Percentiles rank a stretch among this genome's conserved stretches.
Conservation (phyloP, 2,797 vertebrate species). For the Eptatretus atami region DNA sequence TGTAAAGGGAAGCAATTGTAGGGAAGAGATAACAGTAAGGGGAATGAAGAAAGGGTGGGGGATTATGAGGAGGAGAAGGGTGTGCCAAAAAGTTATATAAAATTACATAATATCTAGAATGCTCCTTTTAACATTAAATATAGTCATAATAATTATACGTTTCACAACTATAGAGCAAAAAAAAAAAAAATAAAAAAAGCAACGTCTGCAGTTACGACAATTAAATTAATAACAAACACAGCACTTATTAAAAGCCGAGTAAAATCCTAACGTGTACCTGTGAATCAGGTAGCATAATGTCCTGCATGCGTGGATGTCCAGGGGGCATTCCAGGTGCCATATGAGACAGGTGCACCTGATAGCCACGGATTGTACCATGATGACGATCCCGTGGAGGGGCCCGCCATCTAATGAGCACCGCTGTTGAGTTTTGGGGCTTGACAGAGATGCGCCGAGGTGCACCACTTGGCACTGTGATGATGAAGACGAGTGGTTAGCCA, state of each 20-base stretch:
- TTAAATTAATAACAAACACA: no score
- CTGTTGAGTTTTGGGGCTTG: slow-evolving; percentile 96
- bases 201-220: no score
- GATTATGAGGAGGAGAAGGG: background rate
- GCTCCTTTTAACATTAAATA: no score
- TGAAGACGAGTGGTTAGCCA: no score
- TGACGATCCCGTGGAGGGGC: slow-evolving; percentile 89
- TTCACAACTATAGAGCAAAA: no score
- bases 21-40: background rate
- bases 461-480: slow-evolving; percentile 95
- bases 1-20: background rate
- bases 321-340: slow-evolving; percentile 85
- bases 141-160: no score
- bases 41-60: background rate
- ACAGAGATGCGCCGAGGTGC: slow-evolving; percentile 99
- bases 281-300: slow-evolving; percentile 82
- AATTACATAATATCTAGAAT: background rate
- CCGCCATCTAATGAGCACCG: slow-evolving; percentile 96
- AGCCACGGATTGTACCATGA: slow-evolving; percentile 92
- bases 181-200: no score
- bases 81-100: background rate
- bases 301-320: slow-evolving; percentile 86
- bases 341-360: slow-evolving; percentile 87
- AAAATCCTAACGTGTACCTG: slow-evolving; percentile 29
- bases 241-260: no score